Percentiles rank a stretch among this genome's conserved stretches.
These are phyloP conservation scores for Tillus elongatus DNA, from an alignment of 2,888 invertebrate genomes.

Conservation along the genomic window DNA sequence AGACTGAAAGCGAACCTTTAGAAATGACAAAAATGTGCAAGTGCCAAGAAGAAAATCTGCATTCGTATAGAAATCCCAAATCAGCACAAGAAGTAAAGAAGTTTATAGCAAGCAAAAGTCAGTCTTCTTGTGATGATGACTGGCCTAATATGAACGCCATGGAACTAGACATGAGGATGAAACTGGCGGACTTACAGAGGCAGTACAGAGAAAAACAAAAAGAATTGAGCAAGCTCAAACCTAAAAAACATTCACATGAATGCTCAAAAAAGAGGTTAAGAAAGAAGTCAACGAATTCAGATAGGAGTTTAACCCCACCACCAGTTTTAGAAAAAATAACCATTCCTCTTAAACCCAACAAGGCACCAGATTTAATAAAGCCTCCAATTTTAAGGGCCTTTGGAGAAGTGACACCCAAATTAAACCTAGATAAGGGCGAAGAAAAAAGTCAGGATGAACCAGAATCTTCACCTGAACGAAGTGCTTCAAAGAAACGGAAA, in stretches of 20 bases:
- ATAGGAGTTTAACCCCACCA: constrained; percentile 33
- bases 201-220: constrained; percentile 77
- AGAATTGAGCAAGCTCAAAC: constrained; percentile 64
- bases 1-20: neutral
- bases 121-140: constrained; percentile 29
- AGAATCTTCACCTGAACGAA: constrained; percentile 21
- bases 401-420: constrained; percentile 10
- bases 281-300: constrained; percentile 40
- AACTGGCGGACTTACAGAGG: constrained; percentile 69
- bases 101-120: constrained; percentile 35
- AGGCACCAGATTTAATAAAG: constrained; percentile 33
- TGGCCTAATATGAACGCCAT: constrained; percentile 56
- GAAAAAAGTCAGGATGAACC: constrained; percentile 20
- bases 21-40: constrained; percentile 22
- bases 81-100: constrained; percentile 40
- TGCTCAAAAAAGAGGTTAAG: constrained; percentile 43
- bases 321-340: constrained; percentile 36
- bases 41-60: constrained; percentile 30
- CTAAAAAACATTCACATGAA: constrained; percentile 41
- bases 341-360: constrained; percentile 25
- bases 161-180: constrained; percentile 74
- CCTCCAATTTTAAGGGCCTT: constrained; percentile 38
- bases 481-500: constrained; percentile 63
- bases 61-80: constrained; percentile 38
- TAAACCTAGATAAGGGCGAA: constrained; percentile 10